Evolutionary conservation across 2,113 vertebrate genomes (phyloP), one percentile per base, ranked within the genome.

Genomic region (Rousettus leschenaultii): DNA sequence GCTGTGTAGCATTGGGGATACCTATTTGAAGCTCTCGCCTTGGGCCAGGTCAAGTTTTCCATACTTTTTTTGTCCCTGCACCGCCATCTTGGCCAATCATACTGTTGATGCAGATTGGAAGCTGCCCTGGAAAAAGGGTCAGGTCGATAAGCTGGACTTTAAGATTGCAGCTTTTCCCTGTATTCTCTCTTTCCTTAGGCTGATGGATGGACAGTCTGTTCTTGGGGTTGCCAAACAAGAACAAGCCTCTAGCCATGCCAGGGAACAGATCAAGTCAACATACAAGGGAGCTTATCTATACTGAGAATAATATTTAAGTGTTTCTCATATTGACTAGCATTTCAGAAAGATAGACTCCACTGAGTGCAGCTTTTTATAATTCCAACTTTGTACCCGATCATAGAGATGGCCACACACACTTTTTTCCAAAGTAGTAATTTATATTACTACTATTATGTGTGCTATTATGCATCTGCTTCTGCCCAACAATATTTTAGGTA

Each of bases 371-470:
- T 94, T 93, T 71, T 48, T 13, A 7, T 74, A 85, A 55, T 92
- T 95, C 77, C 92, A 28, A 94, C 38, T 88, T 96, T 14, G 38
- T 55, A 65, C 24, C n/a, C 65, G 82, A 97, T 85, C 55, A 26
- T 55, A 78, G 68, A 74, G 24, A 8, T 86, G 38, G 53, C 75
- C 28, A 71, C 53, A 86, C 66, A 71, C 30, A 70, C 75, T 30
- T 38, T 96, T 85, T 89, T 86, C 63, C 38, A 83, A 92, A 86
- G 21, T n/a, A 73, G 30, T 94, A 88, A 71, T 95, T 94, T n/a
- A 57, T 90, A 57, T 7, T n/a, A n/a, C n/a, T n/a, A n/a, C n/a
- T n/a, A n/a, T n/a, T n/a, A 73, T 15, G 2, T 63, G 21, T 78
- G 40, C 48, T 59, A 2, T 45, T 87, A 51, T 55, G 10, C 57